Conservation (phyloP, 2,797 vertebrate genomes). For the Myotis daubentonii region DNA sequence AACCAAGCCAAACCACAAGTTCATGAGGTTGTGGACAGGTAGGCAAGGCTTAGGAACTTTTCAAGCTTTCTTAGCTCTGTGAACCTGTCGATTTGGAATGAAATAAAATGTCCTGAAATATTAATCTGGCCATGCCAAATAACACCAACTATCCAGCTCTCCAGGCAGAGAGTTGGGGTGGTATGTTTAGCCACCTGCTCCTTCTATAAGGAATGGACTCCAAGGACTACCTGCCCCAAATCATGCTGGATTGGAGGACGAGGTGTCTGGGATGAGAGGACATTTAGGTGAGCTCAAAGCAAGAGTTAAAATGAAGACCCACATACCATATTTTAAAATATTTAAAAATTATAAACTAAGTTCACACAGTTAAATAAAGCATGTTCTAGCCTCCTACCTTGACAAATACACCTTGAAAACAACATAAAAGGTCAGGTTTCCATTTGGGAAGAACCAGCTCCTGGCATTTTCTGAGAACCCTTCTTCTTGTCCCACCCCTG, state of each 20-base stretch:
- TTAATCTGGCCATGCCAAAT: not conserved
- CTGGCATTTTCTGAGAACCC: not conserved
- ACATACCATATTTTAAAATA: not conserved
- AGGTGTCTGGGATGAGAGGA: not conserved
- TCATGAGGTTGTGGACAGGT: slow-evolving; percentile 45
- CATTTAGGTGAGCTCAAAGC: not conserved
- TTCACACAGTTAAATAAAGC: not conserved
- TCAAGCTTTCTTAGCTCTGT: not conserved
- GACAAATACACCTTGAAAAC: not conserved
- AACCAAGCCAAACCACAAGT: slow-evolving; percentile 67
- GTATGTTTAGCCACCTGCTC: not conserved
- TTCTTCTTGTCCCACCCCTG: not conserved
- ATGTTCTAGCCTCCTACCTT: not conserved
- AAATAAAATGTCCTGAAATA: slow-evolving; percentile 20
- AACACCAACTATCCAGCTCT: not conserved
- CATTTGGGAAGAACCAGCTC: not conserved
- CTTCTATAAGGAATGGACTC: not conserved
- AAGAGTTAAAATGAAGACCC: slow-evolving; percentile 6
- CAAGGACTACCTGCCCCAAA: not conserved
- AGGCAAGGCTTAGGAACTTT: slow-evolving; percentile 56
- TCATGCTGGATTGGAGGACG: not conserved
- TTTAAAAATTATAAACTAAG: not conserved
- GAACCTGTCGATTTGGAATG: slow-evolving; percentile 18
- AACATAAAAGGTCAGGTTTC: not conserved
- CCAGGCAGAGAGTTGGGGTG: not conserved